Base-by-base conservation (phyloP, 2,797 vertebrate genomes). In the Scleropages formosus region DNA sequence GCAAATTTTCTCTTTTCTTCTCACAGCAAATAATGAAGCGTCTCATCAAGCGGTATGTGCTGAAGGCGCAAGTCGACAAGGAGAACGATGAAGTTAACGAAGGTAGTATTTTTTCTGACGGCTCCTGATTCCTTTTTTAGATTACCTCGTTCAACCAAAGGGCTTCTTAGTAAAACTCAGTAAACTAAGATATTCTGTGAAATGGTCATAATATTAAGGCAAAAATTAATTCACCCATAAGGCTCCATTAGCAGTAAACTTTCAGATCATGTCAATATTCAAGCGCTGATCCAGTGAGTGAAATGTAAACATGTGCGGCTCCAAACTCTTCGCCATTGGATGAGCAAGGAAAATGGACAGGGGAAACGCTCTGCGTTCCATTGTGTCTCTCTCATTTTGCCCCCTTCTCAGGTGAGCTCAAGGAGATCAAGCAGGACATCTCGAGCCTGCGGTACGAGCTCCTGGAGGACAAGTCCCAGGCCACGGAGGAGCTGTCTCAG, bases 351-450 rank as follows among this genome's bases (percentile, higher is more conserved):
- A 2, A 39, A 6, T 39, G 31, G 31, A 39, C 6, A 6, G 6
- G 31, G 31, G 6, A 39, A 39, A 2, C 20, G 12, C 9, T 20
- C 6, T 53, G 10, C 47, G 24, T 26, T 51, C 49, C 9, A 15
- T 12, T 15, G 18, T 12, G 22, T 31, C 46, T 0, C 3, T 58
- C 8, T 24, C 26, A 39, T 61, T 74, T n/a, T 24, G 31, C 15
- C 12, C 10, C 16, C 4, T 13, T 77, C 78, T 3, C 78, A 95
- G 94, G 94, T 84, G 94, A 95, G 87, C 79, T 96, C 69, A 95
- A 95, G 83, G 94, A 96, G 90, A 96, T 96, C 82, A 96, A 96
- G 78, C 94, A 96, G 85, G 94, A 96, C 77, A 96, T 96, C 79
- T 96, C 94, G 79, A 96, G 94, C 80, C 93, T 96, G 80, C 92